Evolutionary conservation across 2,888 invertebrate species (phyloP).

Genomic region (Aelia acuminata): DNA sequence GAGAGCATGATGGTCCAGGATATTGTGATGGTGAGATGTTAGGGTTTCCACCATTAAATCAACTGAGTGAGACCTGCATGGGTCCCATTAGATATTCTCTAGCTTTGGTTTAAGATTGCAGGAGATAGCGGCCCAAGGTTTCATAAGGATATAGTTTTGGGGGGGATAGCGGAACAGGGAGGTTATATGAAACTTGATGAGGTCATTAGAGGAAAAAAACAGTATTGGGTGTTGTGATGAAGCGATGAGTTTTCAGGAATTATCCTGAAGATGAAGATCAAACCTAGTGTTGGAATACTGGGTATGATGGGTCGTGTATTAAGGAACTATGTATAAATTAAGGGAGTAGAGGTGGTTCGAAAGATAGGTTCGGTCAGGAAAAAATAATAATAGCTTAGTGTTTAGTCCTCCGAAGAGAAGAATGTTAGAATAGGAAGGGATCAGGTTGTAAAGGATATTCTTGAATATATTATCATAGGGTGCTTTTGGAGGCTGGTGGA

Average conservation of each 20-base stretch:
- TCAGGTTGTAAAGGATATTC: too few species aligned
- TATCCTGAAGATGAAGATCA: background rate
- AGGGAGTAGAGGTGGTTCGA: background rate
- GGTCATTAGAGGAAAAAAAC: background rate
- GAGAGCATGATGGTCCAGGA: too few species aligned
- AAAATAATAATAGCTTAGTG: background rate
- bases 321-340: background rate
- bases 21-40: too few species aligned
- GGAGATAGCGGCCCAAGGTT: background rate
- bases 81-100: too few species aligned
- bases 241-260: background rate
- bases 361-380: background rate
- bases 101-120: background rate
- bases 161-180: background rate
- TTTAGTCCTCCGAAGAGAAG: background rate
- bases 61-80: too few species aligned
- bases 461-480: too few species aligned
- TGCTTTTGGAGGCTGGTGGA: too few species aligned
- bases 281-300: background rate
- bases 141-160: background rate
- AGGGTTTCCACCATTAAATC: too few species aligned
- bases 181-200: background rate
- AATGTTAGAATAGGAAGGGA: background rate
- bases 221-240: too few species aligned
- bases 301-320: too few species aligned